A percentile compares a stretch with the other conserved stretches of the same genome.
phyloP scores from a whole-genome alignment of 92 coral and sea anemone genomes.

The Paramuricea clavata region DNA sequence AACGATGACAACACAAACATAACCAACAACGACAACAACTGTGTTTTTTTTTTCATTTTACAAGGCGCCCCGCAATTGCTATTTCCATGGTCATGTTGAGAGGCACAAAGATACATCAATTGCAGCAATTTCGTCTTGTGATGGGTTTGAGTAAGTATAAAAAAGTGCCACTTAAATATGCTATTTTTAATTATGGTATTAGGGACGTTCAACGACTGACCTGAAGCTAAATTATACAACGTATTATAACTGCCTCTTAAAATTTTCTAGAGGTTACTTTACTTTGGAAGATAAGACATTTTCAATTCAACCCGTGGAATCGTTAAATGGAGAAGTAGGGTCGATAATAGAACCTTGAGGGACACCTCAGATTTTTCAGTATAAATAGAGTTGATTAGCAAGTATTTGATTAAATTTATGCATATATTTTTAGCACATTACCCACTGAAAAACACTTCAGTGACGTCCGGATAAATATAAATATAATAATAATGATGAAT shows the following conservation, averaged over 20 bases:
- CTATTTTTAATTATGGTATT: too few relatives aligned
- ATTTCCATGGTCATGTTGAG: constrained; percentile 26
- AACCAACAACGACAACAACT: not conserved
- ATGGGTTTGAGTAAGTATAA: constrained; percentile 31
- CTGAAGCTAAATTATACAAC: too few relatives aligned
- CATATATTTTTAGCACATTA: too few relatives aligned
- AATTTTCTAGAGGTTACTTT: constrained; percentile 18
- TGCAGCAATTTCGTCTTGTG: constrained; percentile 10
- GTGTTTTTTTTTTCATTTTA: not conserved
- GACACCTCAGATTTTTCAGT: not conserved
- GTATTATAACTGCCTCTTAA: too few relatives aligned
- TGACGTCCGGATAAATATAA: too few relatives aligned
- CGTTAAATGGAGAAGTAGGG: constrained; percentile 24
- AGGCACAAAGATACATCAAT: constrained; percentile 19
- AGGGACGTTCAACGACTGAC: too few relatives aligned
- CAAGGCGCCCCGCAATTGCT: constrained; percentile 15
- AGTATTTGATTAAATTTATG: too few relatives aligned
- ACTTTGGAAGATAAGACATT: not conserved
- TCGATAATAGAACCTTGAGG: not conserved
- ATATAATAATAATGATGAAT: too few relatives aligned
- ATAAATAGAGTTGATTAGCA: too few relatives aligned
- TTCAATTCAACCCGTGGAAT: constrained; percentile 18
- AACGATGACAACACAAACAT: not conserved
- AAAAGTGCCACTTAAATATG: not conserved
- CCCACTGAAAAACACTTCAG: too few relatives aligned